phyloP scores from a whole-genome alignment of 2,888 invertebrate genomes.

The Andrena fulva region DNA sequence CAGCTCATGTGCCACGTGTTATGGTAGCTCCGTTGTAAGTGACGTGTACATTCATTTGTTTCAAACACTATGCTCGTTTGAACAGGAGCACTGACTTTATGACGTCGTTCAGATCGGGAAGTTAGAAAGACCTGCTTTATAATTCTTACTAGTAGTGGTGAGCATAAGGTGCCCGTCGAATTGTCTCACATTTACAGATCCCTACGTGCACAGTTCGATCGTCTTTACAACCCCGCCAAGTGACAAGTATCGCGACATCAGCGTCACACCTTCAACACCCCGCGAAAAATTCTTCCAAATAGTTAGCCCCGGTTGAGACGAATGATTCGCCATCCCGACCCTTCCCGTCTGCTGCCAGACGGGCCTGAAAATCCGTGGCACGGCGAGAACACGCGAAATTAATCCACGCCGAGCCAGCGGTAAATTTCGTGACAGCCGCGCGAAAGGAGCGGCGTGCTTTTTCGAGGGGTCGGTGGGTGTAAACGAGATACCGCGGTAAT shows the following conservation, averaged over 20 bases:
- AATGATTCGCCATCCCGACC: not conserved
- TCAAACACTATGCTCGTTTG: not conserved
- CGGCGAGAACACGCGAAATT: constrained; percentile 9
- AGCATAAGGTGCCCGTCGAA: too few relatives aligned
- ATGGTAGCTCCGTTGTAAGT: not conserved
- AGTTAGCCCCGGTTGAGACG: not conserved
- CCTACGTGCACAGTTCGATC: too few relatives aligned
- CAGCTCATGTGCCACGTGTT: not conserved
- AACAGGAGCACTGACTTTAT: too few relatives aligned
- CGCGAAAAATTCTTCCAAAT: not conserved
- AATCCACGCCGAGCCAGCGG: not conserved
- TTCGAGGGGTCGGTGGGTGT: not conserved
- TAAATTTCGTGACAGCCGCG: constrained; percentile 23
- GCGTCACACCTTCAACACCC: not conserved
- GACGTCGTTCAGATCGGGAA: too few relatives aligned
- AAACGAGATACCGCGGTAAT: constrained; percentile 36
- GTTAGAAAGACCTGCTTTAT: too few relatives aligned
- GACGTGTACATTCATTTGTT: not conserved
- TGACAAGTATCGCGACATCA: not conserved
- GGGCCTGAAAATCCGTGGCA: not conserved
- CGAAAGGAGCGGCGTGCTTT: constrained; percentile 16
- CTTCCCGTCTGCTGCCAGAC: not conserved
- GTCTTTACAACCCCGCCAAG: not conserved
- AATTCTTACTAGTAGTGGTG: too few relatives aligned
- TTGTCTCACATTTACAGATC: too few relatives aligned